Percentiles rank a stretch among this genome's conserved stretches.
Conservation (phyloP, 2,797 vertebrate genomes). For the Kryptopterus vitreolus region DNA sequence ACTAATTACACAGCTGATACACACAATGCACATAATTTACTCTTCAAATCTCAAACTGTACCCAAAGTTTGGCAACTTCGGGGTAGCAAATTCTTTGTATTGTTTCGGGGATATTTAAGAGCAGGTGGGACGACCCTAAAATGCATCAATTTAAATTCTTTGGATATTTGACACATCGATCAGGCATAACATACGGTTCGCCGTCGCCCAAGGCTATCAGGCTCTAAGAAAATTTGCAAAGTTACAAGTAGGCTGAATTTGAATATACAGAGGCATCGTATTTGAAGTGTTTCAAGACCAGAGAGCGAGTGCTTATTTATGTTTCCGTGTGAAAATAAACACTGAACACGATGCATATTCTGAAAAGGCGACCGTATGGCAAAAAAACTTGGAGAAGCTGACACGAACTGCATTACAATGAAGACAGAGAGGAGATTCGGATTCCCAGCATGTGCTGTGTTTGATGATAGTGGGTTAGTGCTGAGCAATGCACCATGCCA, state of each 20-base stretch:
- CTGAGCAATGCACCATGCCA: constrained; percentile 31
- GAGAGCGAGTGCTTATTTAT: neutral
- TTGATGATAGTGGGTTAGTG: constrained; percentile 6
- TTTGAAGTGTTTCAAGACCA: too few relatives aligned
- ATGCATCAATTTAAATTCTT: neutral
- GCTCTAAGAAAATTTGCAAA: neutral
- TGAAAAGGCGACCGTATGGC: neutral
- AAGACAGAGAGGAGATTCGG: constrained; percentile 2
- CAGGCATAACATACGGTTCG: neutral
- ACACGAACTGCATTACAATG: constrained; percentile 27
- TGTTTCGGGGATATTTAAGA: neutral
- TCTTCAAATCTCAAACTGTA: constrained; percentile 31
- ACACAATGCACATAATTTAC: constrained; percentile 38
- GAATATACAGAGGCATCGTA: neutral
- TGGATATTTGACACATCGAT: neutral
- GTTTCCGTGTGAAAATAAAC: neutral
- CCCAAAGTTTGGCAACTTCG: constrained; percentile 12
- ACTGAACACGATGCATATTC: neutral
- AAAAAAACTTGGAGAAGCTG: neutral
- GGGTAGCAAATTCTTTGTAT: neutral
- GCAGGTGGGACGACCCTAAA: neutral
- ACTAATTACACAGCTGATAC: constrained; percentile 42
- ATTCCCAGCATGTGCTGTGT: constrained; percentile 20
- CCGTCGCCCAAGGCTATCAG: too few relatives aligned
- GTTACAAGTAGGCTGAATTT: neutral